phyloP scores from a whole-genome alignment of 2,888 invertebrate genomes.

The Phalera bucephala region DNA sequence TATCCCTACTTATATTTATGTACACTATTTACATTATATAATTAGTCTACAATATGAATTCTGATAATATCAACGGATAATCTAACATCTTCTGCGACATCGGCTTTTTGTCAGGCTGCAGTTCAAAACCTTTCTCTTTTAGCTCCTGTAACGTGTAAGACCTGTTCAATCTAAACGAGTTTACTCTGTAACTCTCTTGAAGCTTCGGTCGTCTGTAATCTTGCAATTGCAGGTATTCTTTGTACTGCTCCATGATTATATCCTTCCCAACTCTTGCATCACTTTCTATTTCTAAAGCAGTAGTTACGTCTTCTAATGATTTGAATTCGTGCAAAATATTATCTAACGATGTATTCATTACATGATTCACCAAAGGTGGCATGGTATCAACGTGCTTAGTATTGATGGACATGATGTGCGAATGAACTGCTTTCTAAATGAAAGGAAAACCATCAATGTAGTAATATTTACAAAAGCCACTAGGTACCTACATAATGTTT shows the following conservation, averaged over 20 bases:
- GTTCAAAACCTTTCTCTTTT: conserved; percentile 48
- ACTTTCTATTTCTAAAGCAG: conserved; percentile 27
- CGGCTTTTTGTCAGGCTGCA: conserved; percentile 32
- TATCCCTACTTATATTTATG: conserved; percentile 16
- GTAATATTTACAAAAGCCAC: conserved; percentile 15
- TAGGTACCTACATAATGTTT: not conserved
- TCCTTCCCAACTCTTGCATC: conserved; percentile 6
- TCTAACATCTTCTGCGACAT: conserved; percentile 40
- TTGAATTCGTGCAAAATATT: conserved; percentile 60
- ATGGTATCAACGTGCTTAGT: conserved; percentile 38
- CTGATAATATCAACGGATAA: conserved; percentile 56
- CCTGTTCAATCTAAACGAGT: conserved; percentile 45
- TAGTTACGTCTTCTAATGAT: conserved; percentile 47
- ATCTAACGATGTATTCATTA: conserved; percentile 39
- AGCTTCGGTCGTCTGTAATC: conserved; percentile 61
- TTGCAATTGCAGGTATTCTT: conserved; percentile 46
- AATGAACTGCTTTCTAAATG: conserved; percentile 58
- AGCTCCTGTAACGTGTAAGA: conserved; percentile 59
- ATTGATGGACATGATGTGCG: conserved; percentile 50
- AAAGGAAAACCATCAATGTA: conserved; percentile 31
- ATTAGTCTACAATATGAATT: conserved; percentile 63
- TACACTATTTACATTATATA: conserved; percentile 28
- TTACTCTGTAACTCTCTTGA: conserved; percentile 40
- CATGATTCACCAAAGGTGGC: conserved; percentile 32
- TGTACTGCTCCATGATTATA: conserved; percentile 12